phyloP scores from a whole-genome alignment of 2,888 invertebrate species.

The Lasioglossum leucozonium region DNA sequence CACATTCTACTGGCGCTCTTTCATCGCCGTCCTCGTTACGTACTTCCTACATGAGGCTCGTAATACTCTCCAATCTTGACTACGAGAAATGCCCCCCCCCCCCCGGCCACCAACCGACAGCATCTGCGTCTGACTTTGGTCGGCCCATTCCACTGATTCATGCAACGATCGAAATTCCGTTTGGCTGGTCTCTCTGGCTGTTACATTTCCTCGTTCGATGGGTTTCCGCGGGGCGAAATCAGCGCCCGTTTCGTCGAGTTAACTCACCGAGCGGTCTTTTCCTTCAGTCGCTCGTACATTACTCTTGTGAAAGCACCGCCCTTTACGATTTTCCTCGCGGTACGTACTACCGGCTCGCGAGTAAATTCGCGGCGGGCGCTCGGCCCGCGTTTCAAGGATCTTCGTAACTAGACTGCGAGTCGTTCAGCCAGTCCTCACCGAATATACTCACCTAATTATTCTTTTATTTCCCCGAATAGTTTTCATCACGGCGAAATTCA shows the following conservation, averaged over 20 bases:
- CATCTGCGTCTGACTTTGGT: slow-evolving; percentile 4
- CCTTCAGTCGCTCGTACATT: slow-evolving; percentile 40
- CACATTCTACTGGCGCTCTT: not conserved
- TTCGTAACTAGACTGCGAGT: not conserved
- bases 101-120: too few species aligned
- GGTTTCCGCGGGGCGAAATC: slow-evolving; percentile 5
- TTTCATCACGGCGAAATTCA: not conserved
- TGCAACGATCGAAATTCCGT: slow-evolving; percentile 14
- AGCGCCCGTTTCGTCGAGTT: slow-evolving; percentile 12
- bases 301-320: slow-evolving; percentile 2
- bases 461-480: not conserved
- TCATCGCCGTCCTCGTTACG: not conserved
- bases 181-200: not conserved
- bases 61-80: not conserved
- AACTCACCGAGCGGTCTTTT: slow-evolving; percentile 7
- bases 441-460: slow-evolving; percentile 35
- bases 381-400: not conserved
- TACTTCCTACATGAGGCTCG: not conserved
- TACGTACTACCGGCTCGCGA: not conserved
- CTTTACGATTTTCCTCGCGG: slow-evolving; percentile 18
- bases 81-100: too few species aligned
- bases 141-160: slow-evolving; percentile 9
- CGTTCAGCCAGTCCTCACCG: slow-evolving; percentile 21
- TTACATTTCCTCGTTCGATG: slow-evolving; percentile 8
- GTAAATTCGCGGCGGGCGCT: not conserved